These are phyloP conservation scores for Chelonoidis abingdonii DNA, from an alignment of 2,113 vertebrate genomes.

Conservation along the genomic window DNA sequence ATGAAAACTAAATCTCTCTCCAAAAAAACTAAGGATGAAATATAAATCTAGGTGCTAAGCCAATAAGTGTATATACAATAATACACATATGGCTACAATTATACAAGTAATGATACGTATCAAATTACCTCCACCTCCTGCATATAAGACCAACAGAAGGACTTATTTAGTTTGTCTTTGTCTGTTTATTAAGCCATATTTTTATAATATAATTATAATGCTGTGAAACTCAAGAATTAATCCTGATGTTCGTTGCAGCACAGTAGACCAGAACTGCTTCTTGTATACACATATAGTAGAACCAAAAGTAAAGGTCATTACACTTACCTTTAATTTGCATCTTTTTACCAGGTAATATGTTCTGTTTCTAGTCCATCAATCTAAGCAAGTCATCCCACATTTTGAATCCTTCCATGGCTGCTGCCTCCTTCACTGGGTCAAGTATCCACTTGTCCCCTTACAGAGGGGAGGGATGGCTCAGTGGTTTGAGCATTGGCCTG, in stretches of 20 bases:
- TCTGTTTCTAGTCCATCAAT: background rate
- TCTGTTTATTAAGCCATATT: background rate
- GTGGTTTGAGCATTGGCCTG: no score
- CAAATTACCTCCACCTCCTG: background rate
- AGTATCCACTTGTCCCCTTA: background rate
- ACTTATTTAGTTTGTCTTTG: background rate
- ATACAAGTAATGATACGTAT: background rate
- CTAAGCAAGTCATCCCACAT: background rate
- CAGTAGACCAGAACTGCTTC: background rate
- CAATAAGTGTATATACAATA: background rate
- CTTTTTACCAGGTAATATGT: background rate
- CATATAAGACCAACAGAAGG: background rate
- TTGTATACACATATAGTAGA: background rate
- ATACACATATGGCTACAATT: rapidly evolving
- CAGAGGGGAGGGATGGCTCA: no score
- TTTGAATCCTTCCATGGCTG: background rate
- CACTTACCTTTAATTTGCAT: background rate
- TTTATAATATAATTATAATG: background rate
- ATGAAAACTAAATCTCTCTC: background rate
- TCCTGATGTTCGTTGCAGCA: background rate
- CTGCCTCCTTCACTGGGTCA: background rate
- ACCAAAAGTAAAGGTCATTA: background rate
- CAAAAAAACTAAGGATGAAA: background rate
- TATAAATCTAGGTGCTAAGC: background rate
- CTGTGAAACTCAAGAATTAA: background rate